These are phyloP conservation scores for Rostratula benghalensis DNA, from an alignment of 2,113 vertebrate species.

Conservation along the genomic window DNA sequence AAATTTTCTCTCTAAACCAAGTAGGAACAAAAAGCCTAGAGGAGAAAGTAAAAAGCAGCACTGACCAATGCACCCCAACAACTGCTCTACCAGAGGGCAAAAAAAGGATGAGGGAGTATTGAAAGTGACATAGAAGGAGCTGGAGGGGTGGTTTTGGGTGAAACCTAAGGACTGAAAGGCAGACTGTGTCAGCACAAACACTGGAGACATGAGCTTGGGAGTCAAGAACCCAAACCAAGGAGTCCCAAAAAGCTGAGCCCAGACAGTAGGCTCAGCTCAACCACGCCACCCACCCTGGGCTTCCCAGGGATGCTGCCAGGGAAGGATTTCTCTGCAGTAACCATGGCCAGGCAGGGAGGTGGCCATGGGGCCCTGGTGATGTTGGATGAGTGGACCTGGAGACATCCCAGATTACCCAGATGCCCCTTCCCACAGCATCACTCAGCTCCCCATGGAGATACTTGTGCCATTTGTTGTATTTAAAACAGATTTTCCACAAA, in stretches of 20 bases:
- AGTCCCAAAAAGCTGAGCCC: background rate
- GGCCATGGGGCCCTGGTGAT: too few species aligned
- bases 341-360: background rate
- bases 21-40: background rate
- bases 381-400: background rate
- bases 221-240: background rate
- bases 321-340: background rate
- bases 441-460: background rate
- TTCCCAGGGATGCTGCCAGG: background rate
- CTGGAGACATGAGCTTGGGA: background rate
- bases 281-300: rapidly evolving
- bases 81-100: background rate
- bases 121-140: background rate
- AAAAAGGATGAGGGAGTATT: background rate
- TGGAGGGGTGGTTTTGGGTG: background rate
- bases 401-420: background rate
- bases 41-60: background rate
- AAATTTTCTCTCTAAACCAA: background rate
- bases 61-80: background rate
- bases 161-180: background rate
- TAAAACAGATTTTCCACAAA: background rate
- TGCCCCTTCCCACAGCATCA: background rate
- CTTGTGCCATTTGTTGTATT: background rate
- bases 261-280: background rate
- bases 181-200: background rate